Percentiles rank a stretch among this genome's conserved stretches.
Conservation (phyloP, 1,140 invertebrate species). For the Rhopalosiphum padi region DNA sequence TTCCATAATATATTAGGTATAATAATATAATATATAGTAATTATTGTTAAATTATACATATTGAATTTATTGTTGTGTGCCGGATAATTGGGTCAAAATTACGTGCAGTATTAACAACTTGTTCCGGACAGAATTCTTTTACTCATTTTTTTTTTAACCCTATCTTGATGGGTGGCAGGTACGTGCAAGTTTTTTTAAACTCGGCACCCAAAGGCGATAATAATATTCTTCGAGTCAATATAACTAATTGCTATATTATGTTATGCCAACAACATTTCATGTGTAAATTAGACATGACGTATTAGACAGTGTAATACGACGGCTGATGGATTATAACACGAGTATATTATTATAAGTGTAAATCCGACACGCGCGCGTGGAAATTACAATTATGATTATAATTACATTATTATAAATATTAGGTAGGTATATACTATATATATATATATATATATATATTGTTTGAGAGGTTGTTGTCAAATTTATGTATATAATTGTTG, state of each 20-base stretch:
- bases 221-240: background rate
- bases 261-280: constrained; percentile 5
- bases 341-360: background rate
- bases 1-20: background rate
- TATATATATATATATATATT: background rate
- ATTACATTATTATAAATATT: background rate
- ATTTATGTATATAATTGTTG: background rate
- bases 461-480: background rate
- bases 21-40: background rate
- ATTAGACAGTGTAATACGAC: background rate
- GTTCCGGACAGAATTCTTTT: background rate
- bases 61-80: background rate
- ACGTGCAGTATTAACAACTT: background rate
- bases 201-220: background rate
- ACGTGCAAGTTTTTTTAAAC: background rate
- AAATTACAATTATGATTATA: background rate
- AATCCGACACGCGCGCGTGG: background rate
- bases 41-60: background rate
- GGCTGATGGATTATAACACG: background rate
- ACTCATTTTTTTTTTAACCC: background rate
- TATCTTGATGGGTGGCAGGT: background rate
- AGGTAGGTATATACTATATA: no score
- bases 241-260: background rate
- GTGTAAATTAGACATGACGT: background rate
- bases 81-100: background rate